Percentiles rank a stretch among this genome's conserved stretches.
These are phyloP conservation scores for Aleadryas rufinucha DNA, from an alignment of 2,113 vertebrate genomes.

Conservation along the genomic window DNA sequence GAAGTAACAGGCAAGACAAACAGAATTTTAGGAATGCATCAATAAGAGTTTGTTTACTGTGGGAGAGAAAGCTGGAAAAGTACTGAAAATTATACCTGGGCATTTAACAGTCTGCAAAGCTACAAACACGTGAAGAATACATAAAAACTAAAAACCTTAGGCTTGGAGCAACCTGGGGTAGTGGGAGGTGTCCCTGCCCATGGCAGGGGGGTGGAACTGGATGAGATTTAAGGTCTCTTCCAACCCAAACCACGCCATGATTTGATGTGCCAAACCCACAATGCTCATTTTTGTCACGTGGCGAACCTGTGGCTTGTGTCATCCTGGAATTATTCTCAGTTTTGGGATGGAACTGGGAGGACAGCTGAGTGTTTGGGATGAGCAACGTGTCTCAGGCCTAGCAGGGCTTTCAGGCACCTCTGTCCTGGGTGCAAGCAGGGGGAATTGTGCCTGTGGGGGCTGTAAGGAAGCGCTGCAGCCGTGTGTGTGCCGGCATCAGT, in stretches of 20 bases:
- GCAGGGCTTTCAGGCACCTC: not conserved
- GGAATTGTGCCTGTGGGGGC: not conserved
- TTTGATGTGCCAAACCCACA: not conserved
- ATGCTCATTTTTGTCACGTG: not conserved
- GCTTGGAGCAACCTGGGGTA: not conserved
- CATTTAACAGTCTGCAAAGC: not conserved
- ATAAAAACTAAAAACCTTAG: not conserved
- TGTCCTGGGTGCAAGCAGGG: not conserved
- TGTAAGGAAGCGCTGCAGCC: not conserved
- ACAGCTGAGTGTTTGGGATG: not conserved
- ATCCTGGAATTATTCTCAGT: not conserved
- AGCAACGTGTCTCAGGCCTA: not conserved
- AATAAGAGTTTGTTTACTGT: not conserved
- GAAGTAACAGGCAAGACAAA: not conserved
- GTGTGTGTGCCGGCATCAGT: accelerated
- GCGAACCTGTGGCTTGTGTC: not conserved
- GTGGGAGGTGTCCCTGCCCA: not conserved
- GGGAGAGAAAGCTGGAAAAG: not conserved
- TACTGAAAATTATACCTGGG: not conserved
- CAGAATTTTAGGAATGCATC: not conserved
- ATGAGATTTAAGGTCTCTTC: not conserved
- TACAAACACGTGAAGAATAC: not conserved
- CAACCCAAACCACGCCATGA: too few relatives aligned
- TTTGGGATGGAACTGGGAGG: not conserved
- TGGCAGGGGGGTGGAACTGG: not conserved